Evolutionary conservation across 2,888 invertebrate genomes (phyloP).

Genomic region (Andrena minutula): DNA sequence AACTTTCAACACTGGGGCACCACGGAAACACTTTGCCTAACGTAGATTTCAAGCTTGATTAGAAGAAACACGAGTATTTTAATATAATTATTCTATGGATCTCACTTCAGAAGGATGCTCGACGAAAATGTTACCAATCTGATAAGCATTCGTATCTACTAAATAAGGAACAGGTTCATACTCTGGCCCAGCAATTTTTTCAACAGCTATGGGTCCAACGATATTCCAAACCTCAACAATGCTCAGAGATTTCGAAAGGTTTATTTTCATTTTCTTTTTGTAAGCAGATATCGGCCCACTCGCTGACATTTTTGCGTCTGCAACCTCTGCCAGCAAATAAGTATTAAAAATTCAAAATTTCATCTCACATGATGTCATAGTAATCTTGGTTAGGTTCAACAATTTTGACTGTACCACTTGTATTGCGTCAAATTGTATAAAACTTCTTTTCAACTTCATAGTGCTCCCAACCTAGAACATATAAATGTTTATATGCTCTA

Average conservation of each 20-base stretch:
- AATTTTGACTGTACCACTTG: not conserved
- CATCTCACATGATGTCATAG: not conserved
- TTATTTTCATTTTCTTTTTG: constrained; percentile 35
- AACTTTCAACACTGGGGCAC: constrained; percentile 56
- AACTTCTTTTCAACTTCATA: not conserved
- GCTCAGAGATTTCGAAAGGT: constrained; percentile 60
- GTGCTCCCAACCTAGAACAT: not conserved
- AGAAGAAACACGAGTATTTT: not conserved
- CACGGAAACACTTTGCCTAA: constrained; percentile 60
- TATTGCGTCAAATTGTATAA: not conserved
- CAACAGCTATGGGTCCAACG: constrained; percentile 66
- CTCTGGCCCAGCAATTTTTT: constrained; percentile 67
- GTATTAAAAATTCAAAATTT: not conserved
- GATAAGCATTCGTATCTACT: constrained; percentile 74
- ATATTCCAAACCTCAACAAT: constrained; percentile 70
- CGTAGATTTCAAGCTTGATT: not conserved
- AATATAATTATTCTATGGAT: not conserved
- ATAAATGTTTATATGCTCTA: too few relatives aligned
- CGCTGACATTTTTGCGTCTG: constrained; percentile 25
- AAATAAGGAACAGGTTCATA: constrained; percentile 73
- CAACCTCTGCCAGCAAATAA: not conserved
- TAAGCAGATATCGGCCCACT: not conserved
- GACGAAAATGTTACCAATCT: constrained; percentile 77
- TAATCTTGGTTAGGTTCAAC: constrained; percentile 4
- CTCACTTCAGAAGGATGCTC: constrained; percentile 42